Conservation (phyloP, 2,888 invertebrate genomes). For the Eristalis pertinax region DNA sequence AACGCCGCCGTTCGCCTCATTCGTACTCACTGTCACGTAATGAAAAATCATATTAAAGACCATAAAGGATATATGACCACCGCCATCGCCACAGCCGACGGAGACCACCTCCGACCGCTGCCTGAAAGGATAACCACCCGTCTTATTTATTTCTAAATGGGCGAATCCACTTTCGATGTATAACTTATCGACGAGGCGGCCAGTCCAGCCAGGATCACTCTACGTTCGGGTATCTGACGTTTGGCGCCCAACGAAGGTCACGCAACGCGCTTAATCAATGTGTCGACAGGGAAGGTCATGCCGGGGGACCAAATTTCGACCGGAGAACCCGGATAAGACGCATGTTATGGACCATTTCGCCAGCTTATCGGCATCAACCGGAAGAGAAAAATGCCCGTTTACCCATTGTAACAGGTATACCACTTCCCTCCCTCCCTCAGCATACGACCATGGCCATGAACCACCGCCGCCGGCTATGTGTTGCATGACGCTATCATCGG, state of each 20-base stretch:
- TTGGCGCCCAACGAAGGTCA: conserved; percentile 42
- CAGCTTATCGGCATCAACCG: conserved; percentile 38
- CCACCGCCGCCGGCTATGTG: not conserved
- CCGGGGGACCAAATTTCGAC: not conserved
- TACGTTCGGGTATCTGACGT: conserved; percentile 11
- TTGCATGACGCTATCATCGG: conserved; percentile 25
- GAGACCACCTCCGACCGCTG: not conserved
- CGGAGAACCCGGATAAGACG: conserved; percentile 25
- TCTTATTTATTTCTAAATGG: conserved; percentile 37
- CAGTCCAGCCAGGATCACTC: not conserved
- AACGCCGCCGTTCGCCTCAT: conserved; percentile 12
- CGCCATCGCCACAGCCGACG: not conserved
- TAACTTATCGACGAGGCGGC: conserved; percentile 12
- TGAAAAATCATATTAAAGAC: conserved; percentile 59
- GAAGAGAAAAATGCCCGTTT: conserved; percentile 33
- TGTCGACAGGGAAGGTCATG: conserved; percentile 39
- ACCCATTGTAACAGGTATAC: conserved; percentile 49
- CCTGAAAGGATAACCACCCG: conserved; percentile 29
- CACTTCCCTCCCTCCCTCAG: not conserved
- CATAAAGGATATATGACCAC: conserved; percentile 16
- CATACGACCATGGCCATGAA: too few species aligned
- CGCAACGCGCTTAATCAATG: conserved; percentile 44
- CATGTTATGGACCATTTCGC: conserved; percentile 36
- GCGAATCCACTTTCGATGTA: conserved; percentile 35
- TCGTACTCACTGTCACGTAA: conserved; percentile 58